These are phyloP conservation scores for Chunga burmeisteri DNA, from an alignment of 2,113 vertebrate genomes.

Conservation along the genomic window DNA sequence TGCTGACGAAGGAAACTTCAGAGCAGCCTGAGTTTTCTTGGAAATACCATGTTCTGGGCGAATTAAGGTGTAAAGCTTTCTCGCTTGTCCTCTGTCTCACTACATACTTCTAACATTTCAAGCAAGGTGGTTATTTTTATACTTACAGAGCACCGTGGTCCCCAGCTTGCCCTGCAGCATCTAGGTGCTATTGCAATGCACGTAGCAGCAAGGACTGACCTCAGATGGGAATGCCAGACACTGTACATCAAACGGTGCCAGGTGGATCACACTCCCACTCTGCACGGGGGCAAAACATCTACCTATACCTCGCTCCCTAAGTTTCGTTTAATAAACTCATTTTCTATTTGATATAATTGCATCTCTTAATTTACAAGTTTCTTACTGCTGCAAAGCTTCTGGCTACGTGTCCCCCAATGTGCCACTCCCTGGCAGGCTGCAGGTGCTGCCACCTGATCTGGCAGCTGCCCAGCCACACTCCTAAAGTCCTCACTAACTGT, in stretches of 20 bases:
- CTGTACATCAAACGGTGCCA: too few relatives aligned
- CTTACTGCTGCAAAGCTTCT: not conserved
- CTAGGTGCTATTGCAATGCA: not conserved
- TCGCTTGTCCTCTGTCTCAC: rapidly evolving
- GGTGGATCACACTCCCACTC: too few relatives aligned
- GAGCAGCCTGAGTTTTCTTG: not conserved
- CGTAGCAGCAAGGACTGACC: not conserved
- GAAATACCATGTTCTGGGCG: rapidly evolving
- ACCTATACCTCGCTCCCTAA: rapidly evolving
- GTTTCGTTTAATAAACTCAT: not conserved
- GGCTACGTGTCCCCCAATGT: rapidly evolving
- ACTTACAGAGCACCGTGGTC: rapidly evolving
- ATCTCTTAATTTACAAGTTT: not conserved
- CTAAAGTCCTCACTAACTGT: not conserved
- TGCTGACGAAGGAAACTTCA: not conserved
- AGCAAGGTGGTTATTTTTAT: not conserved
- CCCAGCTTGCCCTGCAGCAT: not conserved
- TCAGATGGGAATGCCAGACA: not conserved
- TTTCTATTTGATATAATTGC: not conserved
- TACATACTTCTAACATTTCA: rapidly evolving
- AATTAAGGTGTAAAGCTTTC: too few relatives aligned
- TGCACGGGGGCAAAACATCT: rapidly evolving
- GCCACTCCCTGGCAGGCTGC: not conserved
- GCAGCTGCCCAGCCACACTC: not conserved
- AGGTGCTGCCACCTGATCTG: not conserved